Base-by-base conservation (phyloP, 2,797 vertebrate species). In the Chelon auratus region DNA sequence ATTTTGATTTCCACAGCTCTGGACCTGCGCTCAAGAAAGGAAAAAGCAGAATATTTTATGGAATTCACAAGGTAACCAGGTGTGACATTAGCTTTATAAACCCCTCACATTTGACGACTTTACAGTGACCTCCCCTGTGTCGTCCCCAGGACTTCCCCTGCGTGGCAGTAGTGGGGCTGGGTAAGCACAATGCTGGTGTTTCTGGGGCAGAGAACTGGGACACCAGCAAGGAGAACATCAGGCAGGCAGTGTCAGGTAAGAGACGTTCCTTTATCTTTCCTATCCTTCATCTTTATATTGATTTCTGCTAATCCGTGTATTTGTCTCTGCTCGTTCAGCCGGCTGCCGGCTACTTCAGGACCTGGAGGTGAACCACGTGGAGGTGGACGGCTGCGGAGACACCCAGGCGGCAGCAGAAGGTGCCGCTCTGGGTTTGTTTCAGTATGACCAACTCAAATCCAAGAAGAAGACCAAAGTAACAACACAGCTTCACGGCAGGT, bases 361-460 rank as follows among this genome's bases (percentile, higher is more conserved):
- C 39, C 86, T 97, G 85, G 97, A 99, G 85, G 82, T 98, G 48
- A 84, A 87, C 1, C 92, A 91, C 0, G 95, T 97, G 66, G 97
- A 99, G 89, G 96, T 99, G 77, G 98, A 99, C 18, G 90, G 95
- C 37, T 99, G 98, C 5, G 96, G 96, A 42, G 96, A 99, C 6
- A 93, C 95, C 2, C 97, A 99, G 83, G 95, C 97, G 0, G 97
- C 98, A 18, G 98, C 98, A 12, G 98, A 99, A 92, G 98, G 98
- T 0, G 96, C 98, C 0, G 47, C 94, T 73, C 94, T 99, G 1
- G 95, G 97, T 18, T 90, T 99, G 83, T 97, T 96, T 76, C 92
- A 97, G 12, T 99, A 97, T 1, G 95, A 97, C 5, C 94, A 96
- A 43, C 93, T 98, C 3, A 99, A 99, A 90, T 92, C 95, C 70